phyloP scores from a whole-genome alignment of 2,888 invertebrate species.

The Leucophenga montana region DNA sequence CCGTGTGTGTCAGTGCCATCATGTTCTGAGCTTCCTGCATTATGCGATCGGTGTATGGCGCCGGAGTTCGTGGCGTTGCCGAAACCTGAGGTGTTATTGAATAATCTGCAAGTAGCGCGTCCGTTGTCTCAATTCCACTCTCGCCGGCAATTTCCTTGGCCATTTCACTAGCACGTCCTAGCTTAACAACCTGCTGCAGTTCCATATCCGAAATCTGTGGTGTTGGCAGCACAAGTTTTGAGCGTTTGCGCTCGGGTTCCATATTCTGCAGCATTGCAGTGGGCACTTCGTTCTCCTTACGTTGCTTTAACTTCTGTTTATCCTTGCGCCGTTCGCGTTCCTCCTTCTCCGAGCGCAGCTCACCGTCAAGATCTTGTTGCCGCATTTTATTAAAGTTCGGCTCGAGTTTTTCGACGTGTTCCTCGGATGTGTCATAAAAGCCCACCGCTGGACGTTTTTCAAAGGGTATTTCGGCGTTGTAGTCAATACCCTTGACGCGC shows the following conservation, averaged over 20 bases:
- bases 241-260: slow-evolving; percentile 92
- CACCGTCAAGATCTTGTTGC: slow-evolving; percentile 95
- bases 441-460: slow-evolving; percentile 94
- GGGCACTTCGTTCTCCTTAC: slow-evolving; percentile 97
- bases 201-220: slow-evolving; percentile 97
- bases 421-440: slow-evolving; percentile 95
- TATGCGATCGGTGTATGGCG: slow-evolving; percentile 85
- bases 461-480: slow-evolving; percentile 97
- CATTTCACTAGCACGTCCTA: slow-evolving; percentile 91
- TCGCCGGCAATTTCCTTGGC: slow-evolving; percentile 91
- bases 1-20: slow-evolving; percentile 97
- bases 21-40: slow-evolving; percentile 98
- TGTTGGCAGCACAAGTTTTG: slow-evolving; percentile 95
- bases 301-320: slow-evolving; percentile 93
- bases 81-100: slow-evolving; percentile 82
- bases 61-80: slow-evolving; percentile 89
- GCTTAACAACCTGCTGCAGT: slow-evolving; percentile 91
- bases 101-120: slow-evolving; percentile 92
- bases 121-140: slow-evolving; percentile 84
- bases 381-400: slow-evolving; percentile 92
- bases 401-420: slow-evolving; percentile 89
- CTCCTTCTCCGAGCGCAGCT: slow-evolving; percentile 91
- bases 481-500: slow-evolving; percentile 91
- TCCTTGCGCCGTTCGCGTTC: slow-evolving; percentile 95
- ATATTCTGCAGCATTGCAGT: slow-evolving; percentile 89